Percentiles rank a stretch among this genome's conserved stretches.
Conservation (phyloP, 2,888 invertebrate species). For the Drosophila recens region DNA sequence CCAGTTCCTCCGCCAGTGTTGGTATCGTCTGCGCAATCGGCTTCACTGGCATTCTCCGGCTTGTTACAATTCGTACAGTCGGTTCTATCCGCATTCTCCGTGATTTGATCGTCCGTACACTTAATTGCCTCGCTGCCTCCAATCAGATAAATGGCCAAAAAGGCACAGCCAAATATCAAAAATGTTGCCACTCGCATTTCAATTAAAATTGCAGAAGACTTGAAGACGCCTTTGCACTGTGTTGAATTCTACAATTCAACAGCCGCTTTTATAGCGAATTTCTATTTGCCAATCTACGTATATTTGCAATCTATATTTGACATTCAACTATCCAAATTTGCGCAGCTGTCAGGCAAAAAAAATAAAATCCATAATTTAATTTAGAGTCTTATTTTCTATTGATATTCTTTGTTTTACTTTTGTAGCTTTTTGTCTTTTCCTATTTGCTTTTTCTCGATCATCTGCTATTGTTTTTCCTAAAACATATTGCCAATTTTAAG, state of each 20-base stretch:
- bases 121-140: not conserved
- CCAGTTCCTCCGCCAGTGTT: too few species aligned
- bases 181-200: constrained; percentile 6
- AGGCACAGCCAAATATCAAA: constrained; percentile 1
- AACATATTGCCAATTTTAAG: too few species aligned
- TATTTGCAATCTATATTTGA: constrained; percentile 2
- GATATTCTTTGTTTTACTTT: not conserved
- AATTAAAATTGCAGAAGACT: constrained; percentile 2
- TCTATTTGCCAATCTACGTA: not conserved
- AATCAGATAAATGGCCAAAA: constrained; percentile 3
- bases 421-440: not conserved
- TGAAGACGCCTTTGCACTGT: not conserved
- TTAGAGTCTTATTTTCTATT: not conserved
- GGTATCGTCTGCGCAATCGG: not conserved
- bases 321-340: constrained; percentile 2
- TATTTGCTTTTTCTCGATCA: not conserved
- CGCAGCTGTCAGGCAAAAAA: constrained; percentile 5
- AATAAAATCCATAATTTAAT: not conserved
- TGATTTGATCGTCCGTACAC: not conserved
- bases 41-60: rapidly evolving
- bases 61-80: not conserved
- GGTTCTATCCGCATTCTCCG: not conserved
- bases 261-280: constrained; percentile 9
- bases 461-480: not conserved
- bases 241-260: not conserved